Evolutionary conservation across 2,797 vertebrate genomes (phyloP).

Genomic region (Karalla daura): DNA sequence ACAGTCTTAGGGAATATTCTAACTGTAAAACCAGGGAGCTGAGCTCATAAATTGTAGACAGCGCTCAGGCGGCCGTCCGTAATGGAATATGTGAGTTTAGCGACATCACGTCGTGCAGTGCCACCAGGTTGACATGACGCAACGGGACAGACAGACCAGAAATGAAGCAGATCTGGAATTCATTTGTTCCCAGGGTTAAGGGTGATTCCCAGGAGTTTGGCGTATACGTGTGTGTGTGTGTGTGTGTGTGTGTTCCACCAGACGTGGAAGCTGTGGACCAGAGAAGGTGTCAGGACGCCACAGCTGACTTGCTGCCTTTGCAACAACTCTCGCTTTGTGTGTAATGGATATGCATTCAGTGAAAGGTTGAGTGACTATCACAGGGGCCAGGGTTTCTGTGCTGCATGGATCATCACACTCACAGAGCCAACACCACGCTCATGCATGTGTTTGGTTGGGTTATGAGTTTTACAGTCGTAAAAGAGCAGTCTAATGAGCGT

Average conservation of each 20-base stretch:
- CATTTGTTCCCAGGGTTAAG: conserved; percentile 39
- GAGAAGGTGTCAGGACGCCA: conserved; percentile 49
- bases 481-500: background rate
- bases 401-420: conserved; percentile 32
- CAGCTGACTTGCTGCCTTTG: conserved; percentile 53
- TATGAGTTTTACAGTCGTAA: background rate
- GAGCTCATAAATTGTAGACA: conserved; percentile 47
- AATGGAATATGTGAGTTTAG: conserved; percentile 51
- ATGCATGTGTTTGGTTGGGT: background rate
- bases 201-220: conserved; percentile 38
- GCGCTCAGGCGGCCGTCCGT: conserved; percentile 26
- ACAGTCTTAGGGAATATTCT: conserved; percentile 60
- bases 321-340: conserved; percentile 43
- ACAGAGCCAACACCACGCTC: conserved; percentile 5
- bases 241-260: no score
- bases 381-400: conserved; percentile 32
- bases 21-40: conserved; percentile 25
- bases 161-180: conserved; percentile 56
- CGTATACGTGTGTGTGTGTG: conserved; percentile 23
- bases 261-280: conserved; percentile 63
- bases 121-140: conserved; percentile 34
- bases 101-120: conserved; percentile 25
- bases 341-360: conserved; percentile 65
- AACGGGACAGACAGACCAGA: conserved; percentile 35
- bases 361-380: conserved; percentile 60